Evolutionary conservation across 1,140 invertebrate genomes (phyloP).

Genomic region (Calliphora vicina): DNA sequence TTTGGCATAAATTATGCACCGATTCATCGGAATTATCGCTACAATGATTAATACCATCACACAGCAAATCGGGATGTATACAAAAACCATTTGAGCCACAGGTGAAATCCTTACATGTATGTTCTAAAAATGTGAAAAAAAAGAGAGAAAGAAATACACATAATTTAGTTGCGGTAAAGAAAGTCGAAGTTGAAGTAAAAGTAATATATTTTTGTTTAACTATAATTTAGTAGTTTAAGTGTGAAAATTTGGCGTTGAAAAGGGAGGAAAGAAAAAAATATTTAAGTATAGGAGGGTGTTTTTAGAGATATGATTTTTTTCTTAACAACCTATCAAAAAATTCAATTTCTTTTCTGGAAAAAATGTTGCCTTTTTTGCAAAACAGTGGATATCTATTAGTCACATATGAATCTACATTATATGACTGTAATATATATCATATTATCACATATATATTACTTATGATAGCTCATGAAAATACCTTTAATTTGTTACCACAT

Average conservation of each 20-base stretch:
- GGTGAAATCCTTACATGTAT: slow-evolving; percentile 86
- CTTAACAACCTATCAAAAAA: too few relatives aligned
- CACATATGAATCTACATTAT: too few relatives aligned
- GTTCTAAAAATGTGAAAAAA: slow-evolving; percentile 70
- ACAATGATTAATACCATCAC: slow-evolving; percentile 91
- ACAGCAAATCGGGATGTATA: slow-evolving; percentile 86
- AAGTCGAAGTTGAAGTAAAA: neutral
- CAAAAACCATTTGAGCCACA: slow-evolving; percentile 87
- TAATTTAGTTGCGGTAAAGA: neutral
- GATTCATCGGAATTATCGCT: slow-evolving; percentile 91
- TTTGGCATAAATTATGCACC: slow-evolving; percentile 79
- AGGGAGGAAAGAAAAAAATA: neutral
- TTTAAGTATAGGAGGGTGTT: too few relatives aligned
- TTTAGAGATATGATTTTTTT: too few relatives aligned
- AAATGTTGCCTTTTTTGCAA: too few relatives aligned
- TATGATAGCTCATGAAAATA: too few relatives aligned
- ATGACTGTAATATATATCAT: too few relatives aligned
- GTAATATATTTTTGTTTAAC: neutral
- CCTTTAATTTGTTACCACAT: too few relatives aligned
- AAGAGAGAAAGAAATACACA: neutral
- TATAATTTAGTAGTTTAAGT: neutral
- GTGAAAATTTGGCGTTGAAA: neutral
- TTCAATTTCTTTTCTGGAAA: too few relatives aligned
- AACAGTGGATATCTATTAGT: too few relatives aligned
- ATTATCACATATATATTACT: too few relatives aligned